Percentiles rank a stretch among this genome's conserved stretches.
phyloP scores from a whole-genome alignment of 2,888 invertebrate genomes.

The Pristionchus arcanus region DNA sequence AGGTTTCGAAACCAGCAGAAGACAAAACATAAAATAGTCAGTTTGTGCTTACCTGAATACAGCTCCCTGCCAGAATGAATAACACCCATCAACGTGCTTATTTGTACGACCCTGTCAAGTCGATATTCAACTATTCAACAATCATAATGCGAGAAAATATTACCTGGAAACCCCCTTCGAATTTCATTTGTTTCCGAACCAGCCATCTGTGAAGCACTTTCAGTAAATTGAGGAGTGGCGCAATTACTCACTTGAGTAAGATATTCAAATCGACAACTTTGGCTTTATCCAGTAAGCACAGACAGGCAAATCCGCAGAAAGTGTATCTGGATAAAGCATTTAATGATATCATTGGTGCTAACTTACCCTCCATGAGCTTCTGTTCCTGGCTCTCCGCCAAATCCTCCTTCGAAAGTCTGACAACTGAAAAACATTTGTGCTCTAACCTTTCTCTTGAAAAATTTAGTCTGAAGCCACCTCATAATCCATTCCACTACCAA shows the following conservation, averaged over 20 bases:
- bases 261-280: constrained; percentile 63
- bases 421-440: constrained; percentile 83
- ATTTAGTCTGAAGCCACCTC: constrained; percentile 80
- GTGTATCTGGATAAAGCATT: constrained; percentile 84
- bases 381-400: constrained; percentile 93
- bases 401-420: constrained; percentile 99
- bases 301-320: constrained; percentile 94
- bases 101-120: constrained; percentile 90
- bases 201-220: constrained; percentile 83
- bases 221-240: neutral
- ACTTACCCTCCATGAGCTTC: constrained; percentile 95
- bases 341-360: neutral
- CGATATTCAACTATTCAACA: neutral
- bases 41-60: constrained; percentile 84
- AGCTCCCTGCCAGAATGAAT: constrained; percentile 99
- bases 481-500: constrained; percentile 94
- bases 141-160: constrained; percentile 16
- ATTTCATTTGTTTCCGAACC: constrained; percentile 91
- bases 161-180: constrained; percentile 92
- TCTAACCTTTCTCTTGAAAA: neutral
- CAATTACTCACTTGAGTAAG: constrained; percentile 59
- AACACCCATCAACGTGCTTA: constrained; percentile 98
- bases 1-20: neutral
- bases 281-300: constrained; percentile 86
- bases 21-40: neutral